Conservation (phyloP, 1,140 invertebrate genomes). For the Hetaerina americana region DNA sequence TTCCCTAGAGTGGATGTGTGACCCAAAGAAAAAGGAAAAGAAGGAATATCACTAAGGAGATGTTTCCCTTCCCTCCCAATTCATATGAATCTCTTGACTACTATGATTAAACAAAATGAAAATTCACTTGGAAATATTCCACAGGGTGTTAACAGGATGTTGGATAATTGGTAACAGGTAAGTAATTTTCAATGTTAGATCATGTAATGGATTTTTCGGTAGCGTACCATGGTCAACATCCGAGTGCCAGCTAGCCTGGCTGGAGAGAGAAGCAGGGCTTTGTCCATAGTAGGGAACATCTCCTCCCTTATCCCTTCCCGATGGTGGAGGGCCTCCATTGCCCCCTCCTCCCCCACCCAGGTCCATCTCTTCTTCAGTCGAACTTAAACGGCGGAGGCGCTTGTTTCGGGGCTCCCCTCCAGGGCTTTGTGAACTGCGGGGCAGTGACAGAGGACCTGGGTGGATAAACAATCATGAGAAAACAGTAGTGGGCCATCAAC, state of each 20-base stretch:
- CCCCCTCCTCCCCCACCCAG: slow-evolving; percentile 22
- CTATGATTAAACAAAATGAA: too few species aligned
- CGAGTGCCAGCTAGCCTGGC: slow-evolving; percentile 42
- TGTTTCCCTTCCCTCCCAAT: too few species aligned
- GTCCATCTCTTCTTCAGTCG: slow-evolving; percentile 41
- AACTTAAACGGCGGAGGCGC: slow-evolving; percentile 40
- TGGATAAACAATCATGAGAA: slow-evolving; percentile 1
- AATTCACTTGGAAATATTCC: neutral
- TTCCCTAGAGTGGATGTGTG: neutral
- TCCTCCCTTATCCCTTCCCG: slow-evolving; percentile 25
- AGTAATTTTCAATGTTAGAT: neutral
- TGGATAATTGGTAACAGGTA: neutral
- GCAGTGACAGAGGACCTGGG: slow-evolving; percentile 28
- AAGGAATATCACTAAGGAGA: neutral
- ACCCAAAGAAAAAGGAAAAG: neutral
- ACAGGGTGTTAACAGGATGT: neutral
- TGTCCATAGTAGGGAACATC: slow-evolving; percentile 44
- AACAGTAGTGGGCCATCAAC: too few species aligned
- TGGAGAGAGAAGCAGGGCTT: slow-evolving; percentile 37
- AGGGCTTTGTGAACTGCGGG: slow-evolving; percentile 33
- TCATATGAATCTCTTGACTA: too few species aligned
- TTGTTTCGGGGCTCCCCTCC: slow-evolving; percentile 37
- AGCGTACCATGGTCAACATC: slow-evolving; percentile 39
- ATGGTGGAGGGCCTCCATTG: slow-evolving; percentile 18
- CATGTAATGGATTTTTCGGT: neutral